Evolutionary conservation across 2,888 invertebrate genomes (phyloP).

Genomic region (Metacarcinus magister): DNA sequence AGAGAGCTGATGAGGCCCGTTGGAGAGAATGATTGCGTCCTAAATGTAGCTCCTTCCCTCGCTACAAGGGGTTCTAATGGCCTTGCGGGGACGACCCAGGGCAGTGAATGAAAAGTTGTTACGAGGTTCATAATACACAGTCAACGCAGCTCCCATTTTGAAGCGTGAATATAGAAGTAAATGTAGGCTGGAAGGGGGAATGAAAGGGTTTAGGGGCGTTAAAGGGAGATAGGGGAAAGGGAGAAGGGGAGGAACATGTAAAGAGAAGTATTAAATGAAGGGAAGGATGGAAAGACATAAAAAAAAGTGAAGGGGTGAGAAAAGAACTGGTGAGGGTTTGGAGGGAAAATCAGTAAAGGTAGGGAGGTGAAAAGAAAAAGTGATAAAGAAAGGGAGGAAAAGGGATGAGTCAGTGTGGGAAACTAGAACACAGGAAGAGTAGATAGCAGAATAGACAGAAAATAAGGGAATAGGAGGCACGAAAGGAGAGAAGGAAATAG

Average conservation of each 20-base stretch:
- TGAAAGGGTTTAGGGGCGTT: not conserved
- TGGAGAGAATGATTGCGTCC: not conserved
- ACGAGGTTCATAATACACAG: not conserved
- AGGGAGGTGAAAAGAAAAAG: not conserved
- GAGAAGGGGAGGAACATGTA: not conserved
- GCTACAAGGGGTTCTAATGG: not conserved
- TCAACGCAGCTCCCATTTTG: not conserved
- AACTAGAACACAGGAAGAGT: not conserved
- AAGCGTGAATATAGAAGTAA: not conserved
- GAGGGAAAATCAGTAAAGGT: not conserved
- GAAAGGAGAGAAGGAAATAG: not conserved
- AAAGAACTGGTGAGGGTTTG: not conserved
- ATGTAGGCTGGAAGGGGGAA: not conserved
- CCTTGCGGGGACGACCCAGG: not conserved
- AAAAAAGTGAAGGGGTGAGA: not conserved
- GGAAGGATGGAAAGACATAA: not conserved
- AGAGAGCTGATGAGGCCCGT: conserved; percentile 26
- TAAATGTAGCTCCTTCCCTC: not conserved
- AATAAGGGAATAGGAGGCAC: not conserved
- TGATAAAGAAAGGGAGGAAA: not conserved
- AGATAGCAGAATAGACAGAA: not conserved
- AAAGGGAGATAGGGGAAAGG: not conserved
- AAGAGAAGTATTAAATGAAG: not conserved
- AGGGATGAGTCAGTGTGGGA: not conserved
- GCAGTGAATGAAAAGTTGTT: not conserved